Percentiles rank a stretch among this genome's conserved stretches.
These are phyloP conservation scores for Manis crassicaudata DNA, from an alignment of 2,797 vertebrate species.

Conservation along the genomic window DNA sequence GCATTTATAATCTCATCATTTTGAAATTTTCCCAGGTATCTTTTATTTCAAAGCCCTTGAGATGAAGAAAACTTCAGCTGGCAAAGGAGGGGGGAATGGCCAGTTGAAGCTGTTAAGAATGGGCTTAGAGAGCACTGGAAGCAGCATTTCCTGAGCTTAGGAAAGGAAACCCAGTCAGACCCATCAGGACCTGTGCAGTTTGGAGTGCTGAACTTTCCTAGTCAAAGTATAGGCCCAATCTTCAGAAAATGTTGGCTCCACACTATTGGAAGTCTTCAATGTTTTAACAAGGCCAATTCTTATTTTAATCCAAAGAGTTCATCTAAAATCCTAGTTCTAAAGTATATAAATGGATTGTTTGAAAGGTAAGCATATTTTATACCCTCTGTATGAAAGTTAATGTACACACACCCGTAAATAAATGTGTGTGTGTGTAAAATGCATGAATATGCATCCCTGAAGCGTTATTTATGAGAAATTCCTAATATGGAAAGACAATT, in stretches of 20 bases:
- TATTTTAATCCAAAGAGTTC: constrained; percentile 54
- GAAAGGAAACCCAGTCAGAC: not conserved
- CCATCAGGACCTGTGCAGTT: not conserved
- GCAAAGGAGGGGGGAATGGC: not conserved
- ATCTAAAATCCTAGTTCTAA: constrained; percentile 24
- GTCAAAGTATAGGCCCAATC: not conserved
- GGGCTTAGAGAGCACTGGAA: not conserved
- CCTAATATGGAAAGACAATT: constrained; percentile 36
- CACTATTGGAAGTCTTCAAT: not conserved
- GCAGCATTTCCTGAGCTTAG: not conserved
- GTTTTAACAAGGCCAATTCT: constrained; percentile 55
- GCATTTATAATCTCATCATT: constrained; percentile 63
- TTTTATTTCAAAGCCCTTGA: constrained; percentile 68
- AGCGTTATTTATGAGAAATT: constrained; percentile 23
- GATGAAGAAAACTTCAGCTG: constrained; percentile 48
- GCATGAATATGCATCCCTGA: not conserved
- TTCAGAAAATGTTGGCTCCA: constrained; percentile 58
- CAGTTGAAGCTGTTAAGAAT: not conserved
- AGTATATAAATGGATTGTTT: not conserved
- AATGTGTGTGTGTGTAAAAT: not conserved
- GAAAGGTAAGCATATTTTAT: not conserved
- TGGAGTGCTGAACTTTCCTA: not conserved
- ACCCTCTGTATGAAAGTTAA: not conserved
- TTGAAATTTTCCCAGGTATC: constrained; percentile 61
- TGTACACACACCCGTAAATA: not conserved